Conservation (phyloP, 2,797 vertebrate species). For the Hemitrygon akajei region DNA sequence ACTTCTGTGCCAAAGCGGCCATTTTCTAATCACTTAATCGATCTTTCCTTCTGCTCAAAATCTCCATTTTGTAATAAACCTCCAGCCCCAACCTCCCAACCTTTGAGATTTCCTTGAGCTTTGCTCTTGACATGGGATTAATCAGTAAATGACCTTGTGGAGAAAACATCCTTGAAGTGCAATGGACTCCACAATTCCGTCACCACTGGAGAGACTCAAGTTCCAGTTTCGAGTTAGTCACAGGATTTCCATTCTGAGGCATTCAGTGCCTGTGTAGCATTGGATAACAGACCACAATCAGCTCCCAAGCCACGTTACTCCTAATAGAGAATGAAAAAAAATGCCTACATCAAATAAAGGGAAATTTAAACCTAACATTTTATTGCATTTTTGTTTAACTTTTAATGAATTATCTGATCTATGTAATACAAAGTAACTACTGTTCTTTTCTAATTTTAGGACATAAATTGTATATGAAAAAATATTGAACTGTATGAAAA, state of each 20-base stretch:
- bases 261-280: neutral
- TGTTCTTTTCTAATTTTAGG: neutral
- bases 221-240: neutral
- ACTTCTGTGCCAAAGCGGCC: too few relatives aligned
- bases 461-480: too few relatives aligned
- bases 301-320: neutral
- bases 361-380: neutral
- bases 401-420: neutral
- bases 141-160: neutral
- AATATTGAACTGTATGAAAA: neutral
- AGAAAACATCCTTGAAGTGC: neutral
- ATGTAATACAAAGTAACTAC: neutral
- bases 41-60: too few relatives aligned
- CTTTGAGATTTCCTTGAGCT: neutral
- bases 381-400: neutral
- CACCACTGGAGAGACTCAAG: neutral
- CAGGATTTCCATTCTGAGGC: neutral
- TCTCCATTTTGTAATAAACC: too few relatives aligned
- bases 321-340: neutral
- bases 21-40: neutral
- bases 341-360: neutral
- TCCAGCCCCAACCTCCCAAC: neutral
- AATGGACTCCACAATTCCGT: too few relatives aligned
- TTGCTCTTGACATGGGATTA: neutral
- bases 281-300: too few relatives aligned